A percentile compares a stretch with the other conserved stretches of the same genome.
Conservation (phyloP, 2,797 vertebrate species). For the Scyliorhinus canicula region DNA sequence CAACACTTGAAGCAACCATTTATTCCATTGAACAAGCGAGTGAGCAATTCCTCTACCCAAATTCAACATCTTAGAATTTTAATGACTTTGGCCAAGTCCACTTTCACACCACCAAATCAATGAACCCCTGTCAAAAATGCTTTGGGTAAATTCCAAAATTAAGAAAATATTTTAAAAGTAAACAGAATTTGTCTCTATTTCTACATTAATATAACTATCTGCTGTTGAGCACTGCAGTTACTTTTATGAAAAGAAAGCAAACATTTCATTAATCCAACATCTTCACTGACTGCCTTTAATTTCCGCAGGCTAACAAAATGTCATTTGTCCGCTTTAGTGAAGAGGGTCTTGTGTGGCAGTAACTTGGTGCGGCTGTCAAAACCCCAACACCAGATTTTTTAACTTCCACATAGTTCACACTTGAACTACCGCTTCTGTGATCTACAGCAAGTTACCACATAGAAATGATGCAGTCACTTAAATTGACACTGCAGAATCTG, state of each 20-base stretch:
- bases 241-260: background rate
- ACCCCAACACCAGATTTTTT: background rate
- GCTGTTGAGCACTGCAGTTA: background rate
- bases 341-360: background rate
- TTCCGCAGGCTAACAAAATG: background rate
- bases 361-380: background rate
- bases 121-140: background rate
- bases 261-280: background rate
- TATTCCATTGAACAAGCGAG: background rate
- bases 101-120: constrained; percentile 27
- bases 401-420: background rate
- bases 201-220: background rate
- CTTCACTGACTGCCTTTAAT: background rate
- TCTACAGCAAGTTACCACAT: background rate
- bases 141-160: constrained; percentile 27
- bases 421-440: background rate
- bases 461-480: background rate
- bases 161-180: background rate
- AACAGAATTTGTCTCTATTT: background rate
- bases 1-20: background rate
- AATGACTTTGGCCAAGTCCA: background rate
- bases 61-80: constrained; percentile 23
- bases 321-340: background rate
- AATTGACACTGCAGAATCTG: background rate
- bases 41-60: background rate